Conservation (phyloP, 2,888 invertebrate species). For the Palloptera scutellata region DNA sequence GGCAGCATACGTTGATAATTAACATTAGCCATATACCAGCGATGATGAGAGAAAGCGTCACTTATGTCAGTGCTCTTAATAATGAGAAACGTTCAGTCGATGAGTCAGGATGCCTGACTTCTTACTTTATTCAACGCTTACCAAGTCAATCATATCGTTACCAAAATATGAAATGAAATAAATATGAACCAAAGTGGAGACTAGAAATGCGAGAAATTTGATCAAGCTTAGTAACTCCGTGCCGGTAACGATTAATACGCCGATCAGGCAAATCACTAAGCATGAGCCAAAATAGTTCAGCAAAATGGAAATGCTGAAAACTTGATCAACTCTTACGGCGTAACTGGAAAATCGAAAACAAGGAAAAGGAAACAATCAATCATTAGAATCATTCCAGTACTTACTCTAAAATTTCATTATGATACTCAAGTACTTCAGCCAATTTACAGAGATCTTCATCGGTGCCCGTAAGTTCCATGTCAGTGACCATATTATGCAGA, state of each 20-base stretch:
- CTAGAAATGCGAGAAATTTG: slow-evolving; percentile 43
- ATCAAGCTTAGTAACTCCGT: slow-evolving; percentile 36
- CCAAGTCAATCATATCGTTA: slow-evolving; percentile 39
- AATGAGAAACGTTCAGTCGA: neutral
- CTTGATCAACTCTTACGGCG: slow-evolving; percentile 34
- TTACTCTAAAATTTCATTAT: slow-evolving; percentile 41
- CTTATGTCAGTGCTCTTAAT: slow-evolving; percentile 40
- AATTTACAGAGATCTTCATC: slow-evolving; percentile 36
- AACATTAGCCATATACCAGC: slow-evolving; percentile 41
- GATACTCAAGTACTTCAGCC: slow-evolving; percentile 35
- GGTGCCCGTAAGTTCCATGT: slow-evolving; percentile 38
- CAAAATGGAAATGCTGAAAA: slow-evolving; percentile 40
- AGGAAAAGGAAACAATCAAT: neutral
- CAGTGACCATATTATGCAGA: slow-evolving; percentile 35
- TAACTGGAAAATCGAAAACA: slow-evolving; percentile 26
- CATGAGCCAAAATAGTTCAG: slow-evolving; percentile 41
- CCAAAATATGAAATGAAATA: slow-evolving; percentile 43
- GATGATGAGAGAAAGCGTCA: slow-evolving; percentile 42
- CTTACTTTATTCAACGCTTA: slow-evolving; percentile 20
- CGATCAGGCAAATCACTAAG: slow-evolving; percentile 42
- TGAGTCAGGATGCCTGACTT: neutral
- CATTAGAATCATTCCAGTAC: neutral
- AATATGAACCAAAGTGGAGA: slow-evolving; percentile 39
- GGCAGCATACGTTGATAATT: slow-evolving; percentile 41
- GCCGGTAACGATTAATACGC: slow-evolving; percentile 41